phyloP scores from a whole-genome alignment of 1,140 invertebrate species.

The Pomacea maculata region DNA sequence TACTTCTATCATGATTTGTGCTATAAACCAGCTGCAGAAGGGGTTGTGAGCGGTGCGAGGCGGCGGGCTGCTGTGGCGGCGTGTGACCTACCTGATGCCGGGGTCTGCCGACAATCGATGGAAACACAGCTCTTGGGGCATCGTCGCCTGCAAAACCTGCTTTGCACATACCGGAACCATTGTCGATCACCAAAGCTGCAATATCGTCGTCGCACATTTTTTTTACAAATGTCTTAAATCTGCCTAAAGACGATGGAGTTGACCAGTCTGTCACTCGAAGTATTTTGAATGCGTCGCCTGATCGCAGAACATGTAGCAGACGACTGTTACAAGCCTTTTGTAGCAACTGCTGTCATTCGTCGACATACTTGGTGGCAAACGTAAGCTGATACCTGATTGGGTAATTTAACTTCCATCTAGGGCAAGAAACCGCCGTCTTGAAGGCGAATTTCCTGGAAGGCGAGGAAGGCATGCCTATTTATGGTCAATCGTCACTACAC shows the following conservation, averaged over 20 bases:
- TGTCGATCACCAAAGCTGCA: slow-evolving; percentile 85
- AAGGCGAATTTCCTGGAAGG: slow-evolving; percentile 5
- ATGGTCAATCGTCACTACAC: not conserved
- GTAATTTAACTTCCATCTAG: not conserved
- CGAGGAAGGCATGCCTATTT: slow-evolving; percentile 5
- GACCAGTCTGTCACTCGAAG: not conserved
- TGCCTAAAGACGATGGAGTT: too few species aligned
- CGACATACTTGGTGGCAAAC: not conserved
- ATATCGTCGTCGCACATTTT: slow-evolving; percentile 69
- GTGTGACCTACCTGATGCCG: slow-evolving; percentile 42
- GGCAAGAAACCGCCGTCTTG: slow-evolving; percentile 7
- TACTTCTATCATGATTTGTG: too few species aligned
- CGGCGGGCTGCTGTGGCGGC: too few species aligned
- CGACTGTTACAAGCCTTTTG: slow-evolving; percentile 9
- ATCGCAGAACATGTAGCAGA: slow-evolving; percentile 16
- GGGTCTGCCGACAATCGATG: slow-evolving; percentile 80
- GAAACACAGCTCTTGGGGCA: slow-evolving; percentile 70
- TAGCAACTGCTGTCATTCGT: slow-evolving; percentile 2
- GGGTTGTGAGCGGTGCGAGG: too few species aligned
- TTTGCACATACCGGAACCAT: slow-evolving; percentile 70
- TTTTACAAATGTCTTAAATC: too few species aligned
- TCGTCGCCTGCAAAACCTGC: slow-evolving; percentile 91
- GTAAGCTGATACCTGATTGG: slow-evolving; percentile 10
- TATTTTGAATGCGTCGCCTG: not conserved
- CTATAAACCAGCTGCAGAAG: too few species aligned